These are phyloP conservation scores for Empidonax alnorum DNA, from an alignment of 2,113 vertebrate species.

Conservation along the genomic window DNA sequence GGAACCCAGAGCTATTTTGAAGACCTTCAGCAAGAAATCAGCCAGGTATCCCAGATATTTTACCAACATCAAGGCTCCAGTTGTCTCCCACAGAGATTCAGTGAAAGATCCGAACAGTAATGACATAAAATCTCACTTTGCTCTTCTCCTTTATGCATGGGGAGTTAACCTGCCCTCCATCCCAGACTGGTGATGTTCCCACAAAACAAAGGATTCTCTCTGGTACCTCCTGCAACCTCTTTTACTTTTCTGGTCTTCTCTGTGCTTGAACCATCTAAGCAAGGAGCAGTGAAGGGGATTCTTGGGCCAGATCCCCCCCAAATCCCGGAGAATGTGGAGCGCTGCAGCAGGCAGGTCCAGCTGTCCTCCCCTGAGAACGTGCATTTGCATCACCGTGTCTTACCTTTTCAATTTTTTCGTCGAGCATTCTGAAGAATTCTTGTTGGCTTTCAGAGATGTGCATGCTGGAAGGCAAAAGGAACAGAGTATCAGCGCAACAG, in stretches of 20 bases:
- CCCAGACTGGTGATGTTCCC: not conserved
- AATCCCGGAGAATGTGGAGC: not conserved
- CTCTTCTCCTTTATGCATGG: not conserved
- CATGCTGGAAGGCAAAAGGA: constrained; percentile 83
- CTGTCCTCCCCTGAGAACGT: rapidly evolving
- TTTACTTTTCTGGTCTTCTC: not conserved
- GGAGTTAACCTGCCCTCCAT: not conserved
- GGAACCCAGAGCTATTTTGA: not conserved
- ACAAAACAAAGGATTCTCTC: not conserved
- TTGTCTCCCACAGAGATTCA: not conserved
- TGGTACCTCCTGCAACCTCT: not conserved
- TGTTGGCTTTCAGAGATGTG: constrained; percentile 99
- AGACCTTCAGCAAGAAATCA: not conserved
- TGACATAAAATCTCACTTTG: not conserved
- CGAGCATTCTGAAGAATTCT: constrained; percentile 99
- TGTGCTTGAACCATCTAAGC: not conserved
- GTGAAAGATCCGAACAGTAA: not conserved
- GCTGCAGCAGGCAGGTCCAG: not conserved
- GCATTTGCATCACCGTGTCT: not conserved
- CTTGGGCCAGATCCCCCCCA: not conserved
- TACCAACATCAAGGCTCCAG: not conserved
- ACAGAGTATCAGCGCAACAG: not conserved
- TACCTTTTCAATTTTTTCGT: constrained; percentile 99
- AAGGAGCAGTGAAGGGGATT: not conserved
- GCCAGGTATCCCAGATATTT: not conserved